Base-by-base conservation (phyloP, 2,797 vertebrate species). In the Gallinago nigripennis region DNA sequence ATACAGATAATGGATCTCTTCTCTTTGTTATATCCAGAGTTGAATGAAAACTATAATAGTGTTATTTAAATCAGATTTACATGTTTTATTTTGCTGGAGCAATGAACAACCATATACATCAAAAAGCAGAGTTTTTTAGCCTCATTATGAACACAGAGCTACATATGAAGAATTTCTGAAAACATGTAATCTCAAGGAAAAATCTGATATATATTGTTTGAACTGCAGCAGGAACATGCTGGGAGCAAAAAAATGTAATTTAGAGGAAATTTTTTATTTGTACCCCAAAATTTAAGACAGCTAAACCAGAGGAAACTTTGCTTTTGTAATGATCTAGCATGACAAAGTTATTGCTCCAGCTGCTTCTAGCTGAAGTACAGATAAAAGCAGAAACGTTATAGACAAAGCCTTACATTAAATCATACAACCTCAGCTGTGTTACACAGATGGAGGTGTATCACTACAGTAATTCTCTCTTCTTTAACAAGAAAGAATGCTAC, bases 321-420 rank as follows among this genome's bases (percentile, higher is more conserved):
- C 8, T 82, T 45, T 46, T 90, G 3, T 66, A 80, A 82, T 16
- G 23, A 75, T 70, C 30, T 66, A 93, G 93, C 48, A 20, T 78
- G 58, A 77, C 48, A 69, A 78, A 83, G 69, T 51, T 86, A 88
- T 56, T 86, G 8, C 33, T 90, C 48, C 41, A 86, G 61, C n/a
- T 95, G 25, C 31, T 96, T 94, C 82, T 82, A 9, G 16, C 7
- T 88, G 61, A 92, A 94, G 30, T 46, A 69, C 33, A 86, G 71
- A 92, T 72, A 88, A 89, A 95, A 31, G 31, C 11, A 93, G 54
- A 90, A 87, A 75, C 8, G 78, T 72, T 81, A 66, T 56, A 83
- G 31, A 87, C 19, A 93, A 91, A 89, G 7, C 11, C 48, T 79
- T 91, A 53, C 12, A 84, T 70, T 43, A 96, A 92, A 86, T 88